Evolutionary conservation across 2,113 vertebrate species (phyloP).

Genomic region (Festucalex cinctus): DNA sequence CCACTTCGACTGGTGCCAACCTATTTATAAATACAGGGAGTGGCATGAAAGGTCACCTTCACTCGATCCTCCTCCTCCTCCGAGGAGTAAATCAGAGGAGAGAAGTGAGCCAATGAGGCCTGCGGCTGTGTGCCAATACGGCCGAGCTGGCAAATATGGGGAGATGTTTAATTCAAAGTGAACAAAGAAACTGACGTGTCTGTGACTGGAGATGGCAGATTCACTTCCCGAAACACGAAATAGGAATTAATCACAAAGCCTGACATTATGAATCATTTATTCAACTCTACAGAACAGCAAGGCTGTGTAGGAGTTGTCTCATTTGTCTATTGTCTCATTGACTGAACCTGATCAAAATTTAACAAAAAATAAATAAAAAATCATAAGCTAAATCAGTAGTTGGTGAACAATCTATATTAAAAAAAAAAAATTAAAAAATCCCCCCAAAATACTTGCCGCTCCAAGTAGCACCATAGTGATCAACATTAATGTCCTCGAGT

Average conservation of each 20-base stretch:
- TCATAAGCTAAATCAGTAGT: no score
- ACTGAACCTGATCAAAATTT: background rate
- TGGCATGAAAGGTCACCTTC: constrained; percentile 42
- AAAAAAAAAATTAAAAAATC: no score
- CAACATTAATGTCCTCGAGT: no score
- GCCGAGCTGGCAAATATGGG: constrained; percentile 4
- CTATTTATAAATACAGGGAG: constrained; percentile 26
- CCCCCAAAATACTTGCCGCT: no score
- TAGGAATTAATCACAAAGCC: background rate
- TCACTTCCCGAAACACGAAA: background rate
- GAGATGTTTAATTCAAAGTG: constrained; percentile 16
- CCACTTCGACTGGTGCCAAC: constrained; percentile 2
- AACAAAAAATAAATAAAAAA: background rate
- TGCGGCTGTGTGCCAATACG: constrained; percentile 6
- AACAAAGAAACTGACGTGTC: constrained; percentile 3
- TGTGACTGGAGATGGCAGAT: background rate
- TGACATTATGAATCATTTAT: constrained; percentile 19
- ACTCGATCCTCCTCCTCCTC: constrained; percentile 15
- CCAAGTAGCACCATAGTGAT: no score
- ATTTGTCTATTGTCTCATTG: background rate
- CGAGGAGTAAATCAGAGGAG: constrained; percentile 9
- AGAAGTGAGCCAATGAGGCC: constrained; percentile 14
- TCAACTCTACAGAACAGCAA: background rate
- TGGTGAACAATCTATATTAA: no score
- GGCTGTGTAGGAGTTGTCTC: background rate